Conservation (phyloP, 2,797 vertebrate species). For the Ptychadena robeensis region DNA sequence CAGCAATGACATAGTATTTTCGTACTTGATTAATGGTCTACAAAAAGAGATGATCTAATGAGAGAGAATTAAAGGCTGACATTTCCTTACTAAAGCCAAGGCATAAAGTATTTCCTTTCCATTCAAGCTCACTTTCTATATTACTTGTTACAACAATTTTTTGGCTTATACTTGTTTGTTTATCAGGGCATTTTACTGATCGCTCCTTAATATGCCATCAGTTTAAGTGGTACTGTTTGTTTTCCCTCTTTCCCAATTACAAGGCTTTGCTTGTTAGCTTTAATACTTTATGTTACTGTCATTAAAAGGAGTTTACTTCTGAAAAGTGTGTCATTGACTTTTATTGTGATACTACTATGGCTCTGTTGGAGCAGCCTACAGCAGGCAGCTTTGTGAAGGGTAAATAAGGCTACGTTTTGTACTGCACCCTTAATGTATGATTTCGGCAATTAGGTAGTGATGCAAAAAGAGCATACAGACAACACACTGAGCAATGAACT, state of each 20-base stretch:
- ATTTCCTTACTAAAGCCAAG: not conserved
- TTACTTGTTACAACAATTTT: constrained; percentile 38
- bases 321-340: constrained; percentile 62
- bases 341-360: constrained; percentile 52
- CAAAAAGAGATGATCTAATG: not conserved
- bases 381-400: constrained; percentile 50
- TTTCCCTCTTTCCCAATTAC: constrained; percentile 61
- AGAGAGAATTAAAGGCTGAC: constrained; percentile 1
- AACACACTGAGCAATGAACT: constrained; percentile 34
- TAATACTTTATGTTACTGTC: constrained; percentile 58
- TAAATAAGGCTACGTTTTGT: constrained; percentile 53
- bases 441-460: constrained; percentile 55
- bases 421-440: constrained; percentile 43
- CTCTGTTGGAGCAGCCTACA: constrained; percentile 53
- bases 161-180: constrained; percentile 42
- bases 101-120: constrained; percentile 11
- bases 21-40: not conserved
- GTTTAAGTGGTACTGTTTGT: constrained; percentile 58
- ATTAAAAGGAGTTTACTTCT: constrained; percentile 59
- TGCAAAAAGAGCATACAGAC: constrained; percentile 50
- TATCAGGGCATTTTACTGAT: constrained; percentile 56
- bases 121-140: constrained; percentile 5
- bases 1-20: not conserved
- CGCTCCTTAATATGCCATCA: constrained; percentile 58
- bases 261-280: constrained; percentile 61